Conservation (phyloP, 1,140 invertebrate genomes). For the Trichonephila clavipes region DNA sequence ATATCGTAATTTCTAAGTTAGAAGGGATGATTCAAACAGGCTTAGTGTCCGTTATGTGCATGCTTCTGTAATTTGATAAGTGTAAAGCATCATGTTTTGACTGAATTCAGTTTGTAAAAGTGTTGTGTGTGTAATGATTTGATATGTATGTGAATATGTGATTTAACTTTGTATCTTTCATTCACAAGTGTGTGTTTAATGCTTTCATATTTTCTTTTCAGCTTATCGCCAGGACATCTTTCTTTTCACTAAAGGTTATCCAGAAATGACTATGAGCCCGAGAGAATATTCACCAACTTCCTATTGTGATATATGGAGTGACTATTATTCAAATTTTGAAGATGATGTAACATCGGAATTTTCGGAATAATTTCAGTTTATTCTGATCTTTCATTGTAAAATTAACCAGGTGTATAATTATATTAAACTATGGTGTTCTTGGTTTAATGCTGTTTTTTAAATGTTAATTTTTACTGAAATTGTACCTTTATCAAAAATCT, state of each 20-base stretch:
- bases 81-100: too few relatives aligned
- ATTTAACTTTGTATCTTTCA: too few relatives aligned
- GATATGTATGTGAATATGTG: too few relatives aligned
- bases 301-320: not conserved
- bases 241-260: not conserved
- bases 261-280: not conserved
- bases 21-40: too few relatives aligned
- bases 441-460: not conserved
- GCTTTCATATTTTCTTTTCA: not conserved
- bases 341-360: not conserved
- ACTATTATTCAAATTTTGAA: not conserved
- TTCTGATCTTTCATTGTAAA: conserved; percentile 1
- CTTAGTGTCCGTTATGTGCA: too few relatives aligned
- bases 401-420: conserved; percentile 6
- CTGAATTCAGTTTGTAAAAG: too few relatives aligned
- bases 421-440: conserved; percentile 6
- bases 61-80: too few relatives aligned
- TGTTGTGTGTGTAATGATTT: too few relatives aligned
- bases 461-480: not conserved
- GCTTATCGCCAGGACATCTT: conserved; percentile 32
- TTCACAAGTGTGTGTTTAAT: too few relatives aligned
- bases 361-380: not conserved
- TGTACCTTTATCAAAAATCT: not conserved
- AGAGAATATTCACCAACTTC: not conserved
- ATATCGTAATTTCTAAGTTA: too few relatives aligned